Evolutionary conservation across 2,888 invertebrate species (phyloP).

Genomic region (Operophtera brumata): DNA sequence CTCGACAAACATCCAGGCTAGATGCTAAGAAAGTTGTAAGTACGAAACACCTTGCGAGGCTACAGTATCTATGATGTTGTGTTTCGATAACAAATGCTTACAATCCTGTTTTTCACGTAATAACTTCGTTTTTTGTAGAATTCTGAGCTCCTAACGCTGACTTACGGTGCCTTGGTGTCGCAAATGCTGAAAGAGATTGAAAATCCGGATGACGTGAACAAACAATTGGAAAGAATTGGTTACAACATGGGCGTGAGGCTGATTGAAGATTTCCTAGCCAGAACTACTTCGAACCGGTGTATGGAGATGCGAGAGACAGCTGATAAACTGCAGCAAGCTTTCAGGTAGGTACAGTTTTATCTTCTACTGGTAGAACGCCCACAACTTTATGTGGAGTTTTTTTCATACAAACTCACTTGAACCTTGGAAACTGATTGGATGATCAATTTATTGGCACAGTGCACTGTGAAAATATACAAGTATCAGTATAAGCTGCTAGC

Average conservation of each 20-base stretch:
- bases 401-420: too few species aligned
- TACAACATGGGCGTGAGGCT: constrained; percentile 99
- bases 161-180: constrained; percentile 98
- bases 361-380: too few species aligned
- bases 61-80: not conserved
- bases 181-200: constrained; percentile 98
- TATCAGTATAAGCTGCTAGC: too few species aligned
- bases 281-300: constrained; percentile 93
- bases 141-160: constrained; percentile 97
- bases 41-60: constrained; percentile 1
- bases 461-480: too few species aligned
- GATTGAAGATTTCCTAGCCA: constrained; percentile 98
- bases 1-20: constrained; percentile 84
- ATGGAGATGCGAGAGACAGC: constrained; percentile 98
- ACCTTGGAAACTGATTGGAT: too few species aligned
- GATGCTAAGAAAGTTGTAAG: constrained; percentile 90
- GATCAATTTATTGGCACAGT: too few species aligned
- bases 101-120: not conserved
- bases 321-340: constrained; percentile 93
- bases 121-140: constrained; percentile 82
- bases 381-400: too few species aligned
- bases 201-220: constrained; percentile 98
- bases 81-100: not conserved
- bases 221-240: constrained; percentile 96
- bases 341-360: constrained; percentile 60